Evolutionary conservation across 2,797 vertebrate species (phyloP).

Genomic region (Antrozous pallidus): DNA sequence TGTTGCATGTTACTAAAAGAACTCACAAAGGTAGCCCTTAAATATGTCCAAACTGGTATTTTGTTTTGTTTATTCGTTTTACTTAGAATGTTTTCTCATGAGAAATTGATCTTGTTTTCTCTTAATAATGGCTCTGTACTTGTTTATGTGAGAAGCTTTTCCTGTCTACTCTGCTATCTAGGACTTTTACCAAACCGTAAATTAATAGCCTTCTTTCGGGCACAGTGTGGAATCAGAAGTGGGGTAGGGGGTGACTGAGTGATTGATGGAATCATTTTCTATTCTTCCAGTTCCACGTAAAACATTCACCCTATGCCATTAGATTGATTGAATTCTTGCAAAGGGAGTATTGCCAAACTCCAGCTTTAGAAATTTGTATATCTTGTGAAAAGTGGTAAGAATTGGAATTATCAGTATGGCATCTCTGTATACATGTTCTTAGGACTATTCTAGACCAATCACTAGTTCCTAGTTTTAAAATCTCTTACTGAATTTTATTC

Average conservation of each 20-base stretch:
- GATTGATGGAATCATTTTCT: constrained; percentile 28
- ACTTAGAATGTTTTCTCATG: constrained; percentile 11
- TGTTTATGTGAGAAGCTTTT: constrained; percentile 9
- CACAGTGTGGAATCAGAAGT: neutral
- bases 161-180: neutral
- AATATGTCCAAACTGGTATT: neutral
- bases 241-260: neutral
- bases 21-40: neutral
- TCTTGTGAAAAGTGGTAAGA: constrained; percentile 25
- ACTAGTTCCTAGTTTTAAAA: constrained; percentile 1
- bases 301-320: constrained; percentile 16
- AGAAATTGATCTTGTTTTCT: constrained; percentile 15
- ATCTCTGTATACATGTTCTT: neutral
- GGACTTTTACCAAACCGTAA: constrained; percentile 5
- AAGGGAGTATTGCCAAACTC: constrained; percentile 20
- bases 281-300: neutral
- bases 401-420: neutral
- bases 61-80: constrained; percentile 9
- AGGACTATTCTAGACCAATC: neutral
- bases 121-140: neutral
- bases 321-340: constrained; percentile 39
- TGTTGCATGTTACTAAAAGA: neutral
- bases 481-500: neutral
- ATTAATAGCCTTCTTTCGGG: neutral
- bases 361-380: neutral